phyloP scores from a whole-genome alignment of 1,140 invertebrate genomes.

The Coptotermes formosanus region DNA sequence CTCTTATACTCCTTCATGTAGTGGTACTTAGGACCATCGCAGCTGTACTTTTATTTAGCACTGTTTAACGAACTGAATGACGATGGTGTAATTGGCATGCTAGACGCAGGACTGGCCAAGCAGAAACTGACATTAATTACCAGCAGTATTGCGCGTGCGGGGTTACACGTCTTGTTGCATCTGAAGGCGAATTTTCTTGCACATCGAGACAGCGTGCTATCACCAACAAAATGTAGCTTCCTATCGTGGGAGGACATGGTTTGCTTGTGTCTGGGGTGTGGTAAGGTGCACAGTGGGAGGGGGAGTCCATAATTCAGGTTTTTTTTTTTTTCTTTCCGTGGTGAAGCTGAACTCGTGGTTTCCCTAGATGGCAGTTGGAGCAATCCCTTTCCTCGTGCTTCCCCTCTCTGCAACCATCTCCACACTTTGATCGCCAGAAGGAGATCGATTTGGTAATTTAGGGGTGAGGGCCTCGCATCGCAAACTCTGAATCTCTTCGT shows the following conservation, averaged over 20 bases:
- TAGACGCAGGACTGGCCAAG: no score
- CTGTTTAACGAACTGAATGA: no score
- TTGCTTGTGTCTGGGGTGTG: neutral
- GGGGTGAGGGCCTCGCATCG: neutral
- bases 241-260: neutral
- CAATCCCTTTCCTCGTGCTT: neutral
- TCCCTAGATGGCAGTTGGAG: neutral
- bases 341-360: neutral
- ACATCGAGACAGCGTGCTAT: neutral
- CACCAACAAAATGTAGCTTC: neutral
- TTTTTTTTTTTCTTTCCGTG: neutral
- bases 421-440: constrained; percentile 12
- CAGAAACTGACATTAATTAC: no score
- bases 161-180: no score
- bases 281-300: neutral
- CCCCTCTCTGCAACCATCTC: neutral
- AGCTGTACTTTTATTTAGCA: no score
- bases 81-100: no score
- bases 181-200: no score
- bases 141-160: no score
- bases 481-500: neutral
- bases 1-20: no score
- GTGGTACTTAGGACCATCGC: no score
- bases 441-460: constrained; percentile 19
- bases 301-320: neutral